Evolutionary conservation across 2,113 vertebrate species (phyloP).

Genomic region (Pedionomus torquatus): DNA sequence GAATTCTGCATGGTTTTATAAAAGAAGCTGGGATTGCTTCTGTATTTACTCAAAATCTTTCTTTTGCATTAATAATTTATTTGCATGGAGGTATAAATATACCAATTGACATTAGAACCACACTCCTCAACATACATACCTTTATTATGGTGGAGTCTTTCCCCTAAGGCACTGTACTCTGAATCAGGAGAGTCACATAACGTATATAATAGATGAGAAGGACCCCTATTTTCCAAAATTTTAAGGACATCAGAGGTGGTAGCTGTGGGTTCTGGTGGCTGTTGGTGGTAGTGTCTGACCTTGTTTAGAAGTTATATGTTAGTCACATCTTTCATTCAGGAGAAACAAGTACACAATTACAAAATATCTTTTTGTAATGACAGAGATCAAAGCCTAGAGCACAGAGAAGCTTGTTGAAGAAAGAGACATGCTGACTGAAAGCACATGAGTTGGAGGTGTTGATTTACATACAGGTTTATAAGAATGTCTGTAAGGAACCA

Average conservation of each 20-base stretch:
- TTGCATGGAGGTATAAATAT: background rate
- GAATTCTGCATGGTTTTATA: background rate
- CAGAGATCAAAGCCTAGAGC: background rate
- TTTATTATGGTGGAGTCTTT: background rate
- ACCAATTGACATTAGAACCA: background rate
- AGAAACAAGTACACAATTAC: background rate
- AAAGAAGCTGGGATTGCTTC: background rate
- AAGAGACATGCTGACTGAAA: background rate
- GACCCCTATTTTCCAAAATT: background rate
- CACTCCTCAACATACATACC: rapidly evolving
- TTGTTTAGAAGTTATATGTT: background rate
- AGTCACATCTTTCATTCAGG: background rate
- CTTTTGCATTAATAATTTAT: background rate
- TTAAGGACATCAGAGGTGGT: background rate
- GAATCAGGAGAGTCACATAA: background rate
- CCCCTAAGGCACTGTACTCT: background rate
- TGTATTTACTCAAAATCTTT: background rate
- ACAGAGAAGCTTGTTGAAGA: background rate
- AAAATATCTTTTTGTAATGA: background rate
- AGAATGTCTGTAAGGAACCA: background rate
- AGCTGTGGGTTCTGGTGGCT: background rate
- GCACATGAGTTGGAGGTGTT: background rate
- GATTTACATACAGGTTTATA: background rate
- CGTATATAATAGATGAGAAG: background rate
- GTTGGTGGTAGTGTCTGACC: background rate